A percentile compares a stretch with the other conserved stretches of the same genome.
These are phyloP conservation scores for Batillaria attramentaria DNA, from an alignment of 1,140 invertebrate genomes.

Conservation along the genomic window DNA sequence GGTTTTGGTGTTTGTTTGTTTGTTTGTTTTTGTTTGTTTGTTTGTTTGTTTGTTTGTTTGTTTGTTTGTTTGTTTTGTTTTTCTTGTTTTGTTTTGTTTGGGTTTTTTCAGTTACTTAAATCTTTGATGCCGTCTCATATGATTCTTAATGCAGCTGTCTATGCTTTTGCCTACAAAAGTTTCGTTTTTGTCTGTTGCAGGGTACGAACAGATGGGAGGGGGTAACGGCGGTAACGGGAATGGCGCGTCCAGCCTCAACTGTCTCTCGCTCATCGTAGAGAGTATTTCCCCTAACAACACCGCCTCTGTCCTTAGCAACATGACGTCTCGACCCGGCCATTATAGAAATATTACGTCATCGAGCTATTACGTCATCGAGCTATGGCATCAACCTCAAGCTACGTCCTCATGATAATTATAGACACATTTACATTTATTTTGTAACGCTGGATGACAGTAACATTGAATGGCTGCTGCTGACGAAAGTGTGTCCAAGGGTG, in stretches of 20 bases:
- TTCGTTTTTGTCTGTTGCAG: conserved; percentile 36
- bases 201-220: conserved; percentile 47
- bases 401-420: no score
- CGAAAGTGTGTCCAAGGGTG: no score
- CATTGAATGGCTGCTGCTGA: no score
- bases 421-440: no score
- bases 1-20: not conserved
- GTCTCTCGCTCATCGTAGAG: conserved; percentile 74
- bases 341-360: no score
- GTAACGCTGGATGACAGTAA: no score
- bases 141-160: no score
- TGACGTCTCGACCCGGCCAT: conserved; percentile 58
- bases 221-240: conserved; percentile 18
- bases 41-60: not conserved
- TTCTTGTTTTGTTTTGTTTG: no score
- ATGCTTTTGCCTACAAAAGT: not conserved
- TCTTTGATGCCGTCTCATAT: no score
- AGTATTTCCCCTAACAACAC: conserved; percentile 70
- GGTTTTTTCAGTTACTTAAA: not conserved
- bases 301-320: conserved; percentile 53
- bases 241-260: conserved; percentile 72
- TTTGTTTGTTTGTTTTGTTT: conserved; percentile 4
- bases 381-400: no score
- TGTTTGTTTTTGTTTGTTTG: not conserved
- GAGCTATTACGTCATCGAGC: no score